Conservation (phyloP, 2,797 vertebrate genomes). For the Artibeus lituratus region DNA sequence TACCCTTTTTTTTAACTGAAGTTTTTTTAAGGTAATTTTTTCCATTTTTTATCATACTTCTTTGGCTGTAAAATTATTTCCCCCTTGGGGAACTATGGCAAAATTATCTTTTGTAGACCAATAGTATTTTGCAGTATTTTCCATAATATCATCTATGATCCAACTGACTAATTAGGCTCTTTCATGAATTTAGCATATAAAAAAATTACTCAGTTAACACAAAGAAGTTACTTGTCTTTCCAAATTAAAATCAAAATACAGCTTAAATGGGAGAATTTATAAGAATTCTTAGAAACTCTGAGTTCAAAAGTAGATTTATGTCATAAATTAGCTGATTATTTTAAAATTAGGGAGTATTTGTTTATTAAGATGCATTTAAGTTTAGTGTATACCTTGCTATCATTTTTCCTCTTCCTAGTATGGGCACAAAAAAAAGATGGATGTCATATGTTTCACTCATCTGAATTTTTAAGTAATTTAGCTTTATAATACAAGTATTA, state of each 20-base stretch:
- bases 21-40: background rate
- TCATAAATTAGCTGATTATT: conserved; percentile 14
- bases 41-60: background rate
- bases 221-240: background rate
- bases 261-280: conserved; percentile 30
- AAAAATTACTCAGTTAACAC: background rate
- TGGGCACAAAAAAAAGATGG: background rate
- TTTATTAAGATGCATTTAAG: background rate
- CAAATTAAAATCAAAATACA: conserved; percentile 20
- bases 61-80: conserved; percentile 24
- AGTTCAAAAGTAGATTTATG: background rate
- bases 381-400: background rate
- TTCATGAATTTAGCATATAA: background rate
- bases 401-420: background rate
- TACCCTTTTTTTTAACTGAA: background rate
- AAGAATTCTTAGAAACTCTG: background rate
- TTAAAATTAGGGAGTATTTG: background rate
- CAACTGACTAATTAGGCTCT: background rate
- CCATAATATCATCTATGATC: background rate
- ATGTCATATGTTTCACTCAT: background rate
- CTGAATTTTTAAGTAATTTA: background rate
- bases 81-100: conserved; percentile 21
- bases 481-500: background rate
- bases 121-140: background rate
- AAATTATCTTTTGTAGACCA: background rate